Percentiles rank a stretch among this genome's conserved stretches.
phyloP scores from a whole-genome alignment of 1,140 invertebrate genomes.

The Musca domestica region DNA sequence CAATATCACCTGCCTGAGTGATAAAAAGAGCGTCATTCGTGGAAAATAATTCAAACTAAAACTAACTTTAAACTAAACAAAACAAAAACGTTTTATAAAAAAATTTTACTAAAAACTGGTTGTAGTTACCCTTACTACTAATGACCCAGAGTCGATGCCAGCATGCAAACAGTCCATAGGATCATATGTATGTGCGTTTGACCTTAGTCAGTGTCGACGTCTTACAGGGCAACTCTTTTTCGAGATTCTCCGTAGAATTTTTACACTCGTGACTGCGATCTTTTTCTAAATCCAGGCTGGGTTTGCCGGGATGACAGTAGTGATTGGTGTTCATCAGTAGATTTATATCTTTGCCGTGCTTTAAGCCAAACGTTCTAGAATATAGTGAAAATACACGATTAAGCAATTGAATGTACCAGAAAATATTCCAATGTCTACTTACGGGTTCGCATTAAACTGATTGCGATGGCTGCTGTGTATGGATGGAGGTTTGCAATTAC shows the following conservation, averaged over 20 bases:
- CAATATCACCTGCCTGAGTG: too few relatives aligned
- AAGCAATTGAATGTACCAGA: background rate
- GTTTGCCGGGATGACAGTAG: slow-evolving; percentile 55
- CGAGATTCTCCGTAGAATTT: slow-evolving; percentile 63
- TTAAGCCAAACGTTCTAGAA: slow-evolving; percentile 33
- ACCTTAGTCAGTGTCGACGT: slow-evolving; percentile 78
- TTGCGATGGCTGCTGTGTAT: slow-evolving; percentile 46
- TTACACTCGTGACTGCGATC: slow-evolving; percentile 61
- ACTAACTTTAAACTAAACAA: slow-evolving; percentile 17
- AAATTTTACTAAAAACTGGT: slow-evolving; percentile 16
- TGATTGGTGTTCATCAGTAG: slow-evolving; percentile 47
- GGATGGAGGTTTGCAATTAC: slow-evolving; percentile 32
- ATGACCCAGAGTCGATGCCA: slow-evolving; percentile 7
- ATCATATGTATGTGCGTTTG: slow-evolving; percentile 74
- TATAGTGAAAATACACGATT: background rate
- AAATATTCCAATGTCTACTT: slow-evolving; percentile 29
- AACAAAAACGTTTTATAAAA: slow-evolving; percentile 14
- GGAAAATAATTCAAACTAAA: too few relatives aligned
- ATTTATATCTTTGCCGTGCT: slow-evolving; percentile 50
- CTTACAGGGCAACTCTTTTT: slow-evolving; percentile 67
- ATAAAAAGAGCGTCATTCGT: too few relatives aligned
- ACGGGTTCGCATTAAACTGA: slow-evolving; percentile 46
- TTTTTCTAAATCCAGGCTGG: slow-evolving; percentile 60
- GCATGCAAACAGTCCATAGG: background rate
- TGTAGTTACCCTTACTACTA: slow-evolving; percentile 5